phyloP scores from a whole-genome alignment of 2,797 vertebrate species.

The Synaphobranchus kaupii region DNA sequence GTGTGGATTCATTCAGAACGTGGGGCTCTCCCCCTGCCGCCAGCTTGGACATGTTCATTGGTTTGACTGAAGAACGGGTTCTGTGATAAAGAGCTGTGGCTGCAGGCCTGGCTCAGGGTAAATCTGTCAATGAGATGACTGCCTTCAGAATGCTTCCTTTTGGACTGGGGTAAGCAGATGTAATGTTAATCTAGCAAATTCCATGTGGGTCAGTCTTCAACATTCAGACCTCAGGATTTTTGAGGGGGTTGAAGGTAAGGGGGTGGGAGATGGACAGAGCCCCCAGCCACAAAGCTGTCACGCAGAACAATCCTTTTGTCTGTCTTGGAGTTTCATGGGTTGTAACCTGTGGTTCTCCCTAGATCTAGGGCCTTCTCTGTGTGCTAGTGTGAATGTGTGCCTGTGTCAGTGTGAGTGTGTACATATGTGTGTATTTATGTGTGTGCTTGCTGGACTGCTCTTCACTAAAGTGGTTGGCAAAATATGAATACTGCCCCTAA shows the following conservation, averaged over 20 bases:
- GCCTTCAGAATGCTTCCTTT: not conserved
- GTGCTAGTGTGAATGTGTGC: not conserved
- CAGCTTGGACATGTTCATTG: not conserved
- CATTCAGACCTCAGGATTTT: not conserved
- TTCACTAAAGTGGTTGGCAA: conserved; percentile 48
- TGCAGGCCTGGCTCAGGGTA: too few relatives aligned
- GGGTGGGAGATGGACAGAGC: not conserved
- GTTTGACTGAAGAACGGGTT: not conserved
- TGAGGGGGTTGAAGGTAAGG: not conserved
- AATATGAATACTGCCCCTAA: conserved; percentile 60
- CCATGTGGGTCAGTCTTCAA: not conserved
- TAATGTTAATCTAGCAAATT: not conserved
- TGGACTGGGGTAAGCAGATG: not conserved
- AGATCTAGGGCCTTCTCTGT: not conserved
- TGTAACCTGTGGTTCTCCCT: not conserved
- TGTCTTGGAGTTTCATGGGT: not conserved
- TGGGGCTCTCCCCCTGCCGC: not conserved
- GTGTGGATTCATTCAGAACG: not conserved
- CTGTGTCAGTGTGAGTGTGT: not conserved
- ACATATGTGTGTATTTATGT: not conserved
- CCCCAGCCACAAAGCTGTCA: not conserved
- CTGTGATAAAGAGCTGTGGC: not conserved
- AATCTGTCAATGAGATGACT: not conserved
- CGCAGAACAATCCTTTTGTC: not conserved
- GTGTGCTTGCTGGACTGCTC: not conserved